Base-by-base conservation (phyloP, 2,797 vertebrate genomes). In the Sebastes diploproa region DNA sequence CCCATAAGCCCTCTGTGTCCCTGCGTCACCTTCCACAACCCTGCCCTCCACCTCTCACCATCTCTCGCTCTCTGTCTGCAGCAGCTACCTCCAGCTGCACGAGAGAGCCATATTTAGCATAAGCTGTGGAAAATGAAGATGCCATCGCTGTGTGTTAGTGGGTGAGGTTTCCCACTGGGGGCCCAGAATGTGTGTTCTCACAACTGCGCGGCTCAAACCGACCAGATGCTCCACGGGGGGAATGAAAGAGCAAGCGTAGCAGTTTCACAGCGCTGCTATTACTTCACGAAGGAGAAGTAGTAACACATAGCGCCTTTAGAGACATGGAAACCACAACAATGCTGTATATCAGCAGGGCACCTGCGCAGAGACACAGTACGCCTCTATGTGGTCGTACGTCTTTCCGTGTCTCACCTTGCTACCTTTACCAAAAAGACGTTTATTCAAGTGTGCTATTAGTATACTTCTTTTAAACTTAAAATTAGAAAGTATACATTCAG, bases 161-260 rank as follows among this genome's bases (percentile, higher is more conserved):
- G 74, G 78, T 74, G 76, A 83, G 60, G 67, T 77, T 78, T 86
- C 84, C 83, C 83, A 58, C 77, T 42, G 75, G 58, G 60, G 78
- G 72, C 73, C 36, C 1, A 1, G 67, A 50, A 54, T 66, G 69
- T 65, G 73, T 32, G 68, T 72, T 85, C 72, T 77, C 29, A 7
- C 77, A 76, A 64, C 76, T 75, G 38, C 76, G 42, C 50, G 16
- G 72, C 81, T 88, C 86, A 88, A 83, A 91, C 82, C 69, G 55
- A 84, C 84, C 79, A 83, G 85, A 88, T 81, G 84, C 83, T 90
- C 89, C 81, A 58, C 7, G 0, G 87, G 82, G 84, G 75, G 70
- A 85, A 85, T 42, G 71, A 87, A 85, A 87, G 46, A 71, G 86
- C 87, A 67, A 81, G 74, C 46, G 1, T 71, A 77, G 92, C 86